Percentiles rank a stretch among this genome's conserved stretches.
phyloP scores from a whole-genome alignment of 2,888 invertebrate species.

The Aphidius colemani region DNA sequence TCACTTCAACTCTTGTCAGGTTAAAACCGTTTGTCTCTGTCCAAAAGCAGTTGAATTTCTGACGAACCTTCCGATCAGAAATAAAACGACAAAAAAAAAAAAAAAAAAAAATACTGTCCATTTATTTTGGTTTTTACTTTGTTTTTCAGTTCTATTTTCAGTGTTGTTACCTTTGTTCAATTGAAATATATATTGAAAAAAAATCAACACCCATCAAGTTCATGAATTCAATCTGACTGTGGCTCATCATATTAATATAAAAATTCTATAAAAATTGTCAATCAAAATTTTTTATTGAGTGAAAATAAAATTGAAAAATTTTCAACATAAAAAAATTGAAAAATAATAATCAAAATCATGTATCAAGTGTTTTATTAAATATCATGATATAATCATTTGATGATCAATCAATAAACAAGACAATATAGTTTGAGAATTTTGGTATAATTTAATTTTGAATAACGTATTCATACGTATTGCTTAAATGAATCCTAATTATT shows the following conservation, averaged over 20 bases:
- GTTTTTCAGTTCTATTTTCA: not conserved
- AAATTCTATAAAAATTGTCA: no score
- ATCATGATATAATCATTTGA: not conserved
- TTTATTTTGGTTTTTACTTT: not conserved
- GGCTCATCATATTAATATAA: no score
- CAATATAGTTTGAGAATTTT: not conserved
- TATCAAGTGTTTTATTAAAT: not conserved
- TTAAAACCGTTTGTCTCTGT: conserved; percentile 36
- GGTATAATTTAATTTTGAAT: conserved; percentile 25
- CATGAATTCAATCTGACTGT: no score
- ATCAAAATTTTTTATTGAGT: no score
- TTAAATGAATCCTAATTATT: conserved; percentile 37
- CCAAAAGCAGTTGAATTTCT: conserved; percentile 26
- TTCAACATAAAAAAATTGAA: not conserved
- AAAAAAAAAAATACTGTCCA: not conserved
- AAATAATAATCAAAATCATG: not conserved
- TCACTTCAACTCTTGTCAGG: conserved; percentile 37
- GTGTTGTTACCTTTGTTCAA: not conserved
- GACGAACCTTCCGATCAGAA: conserved; percentile 9
- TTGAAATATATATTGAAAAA: not conserved
- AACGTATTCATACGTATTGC: conserved; percentile 31
- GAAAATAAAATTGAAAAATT: not conserved
- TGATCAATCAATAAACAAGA: not conserved
- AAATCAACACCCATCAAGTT: no score
- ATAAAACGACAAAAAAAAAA: conserved; percentile 8